Evolutionary conservation across 2,888 invertebrate genomes (phyloP).

Genomic region (Seira ritae): DNA sequence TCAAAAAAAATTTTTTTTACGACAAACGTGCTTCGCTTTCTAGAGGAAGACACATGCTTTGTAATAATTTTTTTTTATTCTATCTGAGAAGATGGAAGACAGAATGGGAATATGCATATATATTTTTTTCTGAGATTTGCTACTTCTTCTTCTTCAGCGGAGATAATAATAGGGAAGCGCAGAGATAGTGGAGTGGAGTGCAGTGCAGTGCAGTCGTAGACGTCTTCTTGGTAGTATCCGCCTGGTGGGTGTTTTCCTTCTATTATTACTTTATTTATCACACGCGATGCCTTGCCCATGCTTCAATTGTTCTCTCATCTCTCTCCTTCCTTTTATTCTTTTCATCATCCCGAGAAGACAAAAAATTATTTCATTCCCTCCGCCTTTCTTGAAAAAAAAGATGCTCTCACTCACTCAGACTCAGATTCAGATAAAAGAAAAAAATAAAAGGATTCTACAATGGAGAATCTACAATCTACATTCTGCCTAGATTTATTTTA

Average conservation of each 20-base stretch:
- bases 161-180: background rate
- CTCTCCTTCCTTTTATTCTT: conserved; percentile 16
- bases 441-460: no score
- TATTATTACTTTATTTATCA: conserved; percentile 43
- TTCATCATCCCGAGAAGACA: background rate
- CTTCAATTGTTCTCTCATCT: conserved; percentile 40
- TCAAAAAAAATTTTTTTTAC: background rate
- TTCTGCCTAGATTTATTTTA: no score
- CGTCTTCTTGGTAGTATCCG: background rate
- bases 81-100: no score
- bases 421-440: background rate
- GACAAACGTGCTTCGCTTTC: background rate
- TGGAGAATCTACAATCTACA: no score
- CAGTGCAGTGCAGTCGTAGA: no score
- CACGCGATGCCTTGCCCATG: conserved; percentile 29
- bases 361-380: conserved; percentile 29
- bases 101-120: conserved; percentile 1
- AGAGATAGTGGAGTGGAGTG: no score
- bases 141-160: background rate
- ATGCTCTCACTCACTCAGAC: conserved; percentile 25
- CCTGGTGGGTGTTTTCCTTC: conserved; percentile 49
- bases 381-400: conserved; percentile 18
- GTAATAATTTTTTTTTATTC: background rate
- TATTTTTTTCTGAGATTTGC: background rate
- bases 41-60: background rate